Conservation (phyloP, 1,140 invertebrate genomes). For the Cryptotermes secundus region DNA sequence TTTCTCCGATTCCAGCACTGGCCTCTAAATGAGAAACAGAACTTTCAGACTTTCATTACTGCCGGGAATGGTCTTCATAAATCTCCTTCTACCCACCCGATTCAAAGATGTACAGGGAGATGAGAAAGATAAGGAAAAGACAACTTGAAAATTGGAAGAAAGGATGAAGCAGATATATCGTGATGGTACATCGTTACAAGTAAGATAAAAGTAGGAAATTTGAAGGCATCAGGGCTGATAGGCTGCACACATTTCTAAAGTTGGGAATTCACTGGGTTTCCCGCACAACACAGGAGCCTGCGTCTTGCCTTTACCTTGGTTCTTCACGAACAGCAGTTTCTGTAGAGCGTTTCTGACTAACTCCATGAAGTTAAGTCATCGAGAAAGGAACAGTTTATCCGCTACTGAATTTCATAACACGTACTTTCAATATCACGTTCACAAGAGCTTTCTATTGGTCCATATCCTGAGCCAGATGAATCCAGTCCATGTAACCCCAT, state of each 20-base stretch:
- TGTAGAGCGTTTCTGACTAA: too few relatives aligned
- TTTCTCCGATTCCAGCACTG: not conserved
- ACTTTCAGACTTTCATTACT: conserved; percentile 24
- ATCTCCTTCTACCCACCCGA: not conserved
- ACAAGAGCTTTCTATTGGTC: too few relatives aligned
- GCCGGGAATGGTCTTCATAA: conserved; percentile 11
- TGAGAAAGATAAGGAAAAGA: not conserved
- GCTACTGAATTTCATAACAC: too few relatives aligned
- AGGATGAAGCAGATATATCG: not conserved
- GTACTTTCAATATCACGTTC: too few relatives aligned
- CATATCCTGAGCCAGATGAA: too few relatives aligned
- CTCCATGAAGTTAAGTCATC: too few relatives aligned
- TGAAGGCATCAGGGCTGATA: not conserved
- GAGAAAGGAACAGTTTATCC: too few relatives aligned
- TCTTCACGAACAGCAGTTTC: too few relatives aligned
- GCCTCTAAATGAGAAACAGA: conserved; percentile 1
- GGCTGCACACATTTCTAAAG: not conserved
- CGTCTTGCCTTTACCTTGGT: too few relatives aligned
- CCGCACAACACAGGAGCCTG: not conserved
- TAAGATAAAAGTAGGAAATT: not conserved
- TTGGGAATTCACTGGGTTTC: not conserved
- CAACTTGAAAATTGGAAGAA: not conserved
- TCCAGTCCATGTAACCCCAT: too few relatives aligned
- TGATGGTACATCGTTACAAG: not conserved
- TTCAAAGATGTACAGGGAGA: not conserved